These are phyloP conservation scores for Ranitomeya imitator DNA, from an alignment of 2,113 vertebrate species.

Conservation along the genomic window DNA sequence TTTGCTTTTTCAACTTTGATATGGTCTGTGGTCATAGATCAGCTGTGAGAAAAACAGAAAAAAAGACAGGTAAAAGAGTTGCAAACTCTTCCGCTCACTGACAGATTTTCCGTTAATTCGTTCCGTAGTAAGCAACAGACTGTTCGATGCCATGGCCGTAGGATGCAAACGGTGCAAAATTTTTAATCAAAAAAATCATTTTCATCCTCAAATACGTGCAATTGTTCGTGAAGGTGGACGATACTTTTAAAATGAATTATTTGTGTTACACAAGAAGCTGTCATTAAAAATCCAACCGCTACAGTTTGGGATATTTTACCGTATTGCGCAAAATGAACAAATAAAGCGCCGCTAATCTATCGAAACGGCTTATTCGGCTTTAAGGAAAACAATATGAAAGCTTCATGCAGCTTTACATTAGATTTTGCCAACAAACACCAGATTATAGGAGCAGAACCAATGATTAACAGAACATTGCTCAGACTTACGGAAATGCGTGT, in stretches of 20 bases:
- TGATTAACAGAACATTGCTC: background rate
- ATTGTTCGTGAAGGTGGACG: too few species aligned
- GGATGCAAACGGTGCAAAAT: too few species aligned
- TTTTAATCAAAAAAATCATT: too few species aligned
- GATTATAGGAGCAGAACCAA: background rate
- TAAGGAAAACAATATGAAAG: constrained; percentile 12
- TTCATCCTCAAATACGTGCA: too few species aligned
- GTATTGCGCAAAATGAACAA: background rate
- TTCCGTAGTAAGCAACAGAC: too few species aligned
- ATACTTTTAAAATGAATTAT: background rate
- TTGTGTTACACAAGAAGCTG: background rate
- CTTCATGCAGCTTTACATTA: background rate
- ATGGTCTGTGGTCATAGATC: too few species aligned
- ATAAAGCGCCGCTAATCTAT: background rate
- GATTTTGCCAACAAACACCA: constrained; percentile 4
- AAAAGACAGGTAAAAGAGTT: too few species aligned
- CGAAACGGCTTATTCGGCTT: background rate
- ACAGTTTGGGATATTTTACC: background rate
- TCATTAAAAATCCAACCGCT: background rate
- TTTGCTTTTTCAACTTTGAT: too few species aligned
- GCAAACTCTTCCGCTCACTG: too few species aligned
- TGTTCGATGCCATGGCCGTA: too few species aligned
- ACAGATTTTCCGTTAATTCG: too few species aligned
- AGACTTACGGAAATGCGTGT: background rate
- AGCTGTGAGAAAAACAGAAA: too few species aligned